Base-by-base conservation (phyloP, 1,140 invertebrate species). In the Zaprionus lachaisei region DNA sequence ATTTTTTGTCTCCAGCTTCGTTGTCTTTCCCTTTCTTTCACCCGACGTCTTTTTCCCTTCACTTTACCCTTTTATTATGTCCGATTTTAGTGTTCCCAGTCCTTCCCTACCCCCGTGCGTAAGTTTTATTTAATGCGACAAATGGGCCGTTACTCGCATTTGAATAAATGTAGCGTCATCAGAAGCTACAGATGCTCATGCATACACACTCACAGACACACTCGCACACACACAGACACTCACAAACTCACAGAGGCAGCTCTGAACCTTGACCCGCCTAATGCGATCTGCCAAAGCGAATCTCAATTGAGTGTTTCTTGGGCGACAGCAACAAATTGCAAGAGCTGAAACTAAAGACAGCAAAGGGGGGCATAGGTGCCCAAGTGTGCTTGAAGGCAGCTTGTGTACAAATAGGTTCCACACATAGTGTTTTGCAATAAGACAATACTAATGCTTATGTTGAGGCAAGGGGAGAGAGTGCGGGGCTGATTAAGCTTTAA, bases 121-220 rank as follows among this genome's bases (percentile, higher is more conserved):
- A 89, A 87, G 74, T 89, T 83, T 84, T 87, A 83, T 89, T 89
- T 87, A 89, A 89, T 87, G 77, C 84, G 84, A 87, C 81, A 87
- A 89, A 89, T 89, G 84, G 84, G 69, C 75, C 83, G 71, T 87
- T 83, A 81, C 80, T 74, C 65, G 84, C 78, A 89, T 87, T 87
- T 87, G 78, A 89, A 89, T 87, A 89, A 89, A 87, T 87, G 80
- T 89, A 58, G 64, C 72, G 66, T 77, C 58, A 72, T 75, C 66
- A 54, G 69, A 67, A 20, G 51, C 51, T 58, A 60, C 54, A 70
- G 24, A 44, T 63, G 67, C 56, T 64, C 57, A 63, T 58, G 57
- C 54, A 63, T 15, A 14, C 47, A 54, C 47, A 37, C 20, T 41
- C 51, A n/a, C 9, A 44, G 20, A 26, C 17, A 77, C 41, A 37